phyloP scores from a whole-genome alignment of 2,888 invertebrate species.

The Pheosia tremula region DNA sequence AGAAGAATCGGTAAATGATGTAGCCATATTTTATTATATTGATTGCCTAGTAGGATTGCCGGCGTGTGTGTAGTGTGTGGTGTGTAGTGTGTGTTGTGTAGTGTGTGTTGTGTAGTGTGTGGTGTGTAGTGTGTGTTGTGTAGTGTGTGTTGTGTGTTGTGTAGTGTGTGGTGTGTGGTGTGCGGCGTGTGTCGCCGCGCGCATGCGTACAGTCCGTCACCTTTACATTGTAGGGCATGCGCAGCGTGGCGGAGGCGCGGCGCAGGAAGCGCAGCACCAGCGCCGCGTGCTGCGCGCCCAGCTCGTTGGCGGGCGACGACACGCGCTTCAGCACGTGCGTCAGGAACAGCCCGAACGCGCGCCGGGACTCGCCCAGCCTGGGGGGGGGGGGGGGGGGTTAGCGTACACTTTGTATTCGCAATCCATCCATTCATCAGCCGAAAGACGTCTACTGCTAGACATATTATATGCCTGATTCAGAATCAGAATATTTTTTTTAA shows the following conservation, averaged over 20 bases:
- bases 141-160: neutral
- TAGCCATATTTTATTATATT: too few relatives aligned
- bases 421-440: too few relatives aligned
- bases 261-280: slow-evolving; percentile 91
- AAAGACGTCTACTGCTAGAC: too few relatives aligned
- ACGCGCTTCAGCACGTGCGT: slow-evolving; percentile 89
- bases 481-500: too few relatives aligned
- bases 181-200: neutral
- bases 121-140: neutral
- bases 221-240: slow-evolving; percentile 86
- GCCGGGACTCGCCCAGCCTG: slow-evolving; percentile 88
- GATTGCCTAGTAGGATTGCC: too few relatives aligned
- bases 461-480: too few relatives aligned
- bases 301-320: slow-evolving; percentile 79
- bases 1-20: too few relatives aligned
- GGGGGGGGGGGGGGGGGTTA: neutral
- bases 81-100: too few relatives aligned
- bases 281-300: slow-evolving; percentile 84
- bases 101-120: too few relatives aligned
- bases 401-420: too few relatives aligned
- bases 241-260: slow-evolving; percentile 88
- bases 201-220: slow-evolving; percentile 49
- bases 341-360: slow-evolving; percentile 91
- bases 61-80: too few relatives aligned
- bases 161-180: too few relatives aligned